These are phyloP conservation scores for Canis aureus DNA, from an alignment of 2,113 vertebrate genomes.

Conservation along the genomic window DNA sequence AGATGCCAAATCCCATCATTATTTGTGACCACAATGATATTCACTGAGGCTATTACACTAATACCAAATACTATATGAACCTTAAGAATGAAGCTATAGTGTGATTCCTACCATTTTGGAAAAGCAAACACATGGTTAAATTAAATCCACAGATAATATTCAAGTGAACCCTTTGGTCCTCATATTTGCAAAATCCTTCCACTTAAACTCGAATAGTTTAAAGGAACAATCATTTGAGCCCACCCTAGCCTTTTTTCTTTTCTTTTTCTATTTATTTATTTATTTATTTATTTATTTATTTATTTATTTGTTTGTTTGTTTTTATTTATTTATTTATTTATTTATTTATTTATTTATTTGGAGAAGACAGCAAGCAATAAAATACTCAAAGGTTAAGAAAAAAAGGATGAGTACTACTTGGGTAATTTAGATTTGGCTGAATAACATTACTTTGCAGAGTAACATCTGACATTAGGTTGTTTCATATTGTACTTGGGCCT, in stretches of 20 bases:
- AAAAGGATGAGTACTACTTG: not conserved
- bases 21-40: not conserved
- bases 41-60: not conserved
- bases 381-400: not conserved
- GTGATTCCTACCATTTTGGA: conserved; percentile 28
- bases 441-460: not conserved
- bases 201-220: not conserved
- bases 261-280: no score
- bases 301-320: no score
- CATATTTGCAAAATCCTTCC: not conserved
- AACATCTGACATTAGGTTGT: not conserved
- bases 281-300: no score
- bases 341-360: no score
- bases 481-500: not conserved
- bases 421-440: not conserved
- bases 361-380: not conserved
- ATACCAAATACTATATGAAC: not conserved
- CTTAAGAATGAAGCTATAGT: not conserved
- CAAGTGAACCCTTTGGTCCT: not conserved
- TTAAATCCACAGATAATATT: not conserved
- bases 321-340: no score
- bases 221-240: not conserved
- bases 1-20: not conserved
- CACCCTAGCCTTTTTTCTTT: not conserved
- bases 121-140: conserved; percentile 8